Evolutionary conservation across 2,113 vertebrate species (phyloP).

Genomic region (Triplophysa tibetana): DNA sequence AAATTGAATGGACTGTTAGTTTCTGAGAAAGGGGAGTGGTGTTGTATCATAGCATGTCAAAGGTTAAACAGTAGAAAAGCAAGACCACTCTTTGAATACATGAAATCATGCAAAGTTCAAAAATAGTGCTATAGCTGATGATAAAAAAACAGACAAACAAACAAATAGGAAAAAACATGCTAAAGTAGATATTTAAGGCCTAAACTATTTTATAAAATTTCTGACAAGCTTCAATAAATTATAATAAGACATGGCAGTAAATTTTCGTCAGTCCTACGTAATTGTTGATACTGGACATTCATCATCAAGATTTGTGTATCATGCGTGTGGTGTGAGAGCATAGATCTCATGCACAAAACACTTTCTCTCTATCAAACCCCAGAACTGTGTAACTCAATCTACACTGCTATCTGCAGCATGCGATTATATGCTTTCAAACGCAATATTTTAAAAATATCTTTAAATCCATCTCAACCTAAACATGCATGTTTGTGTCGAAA

Average conservation of each 20-base stretch:
- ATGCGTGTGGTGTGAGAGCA: neutral
- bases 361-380: neutral
- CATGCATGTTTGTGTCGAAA: conserved; percentile 21
- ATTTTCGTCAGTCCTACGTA: neutral
- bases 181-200: neutral
- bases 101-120: conserved; percentile 21
- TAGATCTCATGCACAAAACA: conserved; percentile 15
- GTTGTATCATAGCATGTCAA: conserved; percentile 28
- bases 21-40: conserved; percentile 41
- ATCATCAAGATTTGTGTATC: neutral
- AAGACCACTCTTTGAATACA: conserved; percentile 23
- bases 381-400: neutral
- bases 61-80: conserved; percentile 29
- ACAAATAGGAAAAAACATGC: conserved; percentile 7
- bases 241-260: neutral
- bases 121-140: neutral
- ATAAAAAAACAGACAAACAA: neutral
- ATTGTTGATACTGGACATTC: neutral
- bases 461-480: neutral
- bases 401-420: neutral
- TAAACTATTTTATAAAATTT: neutral
- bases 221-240: neutral
- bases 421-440: conserved; percentile 29
- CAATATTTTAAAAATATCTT: too few species aligned
- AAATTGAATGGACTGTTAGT: conserved; percentile 58